phyloP scores from a whole-genome alignment of 2,888 invertebrate species.

The Heliconius sara region DNA sequence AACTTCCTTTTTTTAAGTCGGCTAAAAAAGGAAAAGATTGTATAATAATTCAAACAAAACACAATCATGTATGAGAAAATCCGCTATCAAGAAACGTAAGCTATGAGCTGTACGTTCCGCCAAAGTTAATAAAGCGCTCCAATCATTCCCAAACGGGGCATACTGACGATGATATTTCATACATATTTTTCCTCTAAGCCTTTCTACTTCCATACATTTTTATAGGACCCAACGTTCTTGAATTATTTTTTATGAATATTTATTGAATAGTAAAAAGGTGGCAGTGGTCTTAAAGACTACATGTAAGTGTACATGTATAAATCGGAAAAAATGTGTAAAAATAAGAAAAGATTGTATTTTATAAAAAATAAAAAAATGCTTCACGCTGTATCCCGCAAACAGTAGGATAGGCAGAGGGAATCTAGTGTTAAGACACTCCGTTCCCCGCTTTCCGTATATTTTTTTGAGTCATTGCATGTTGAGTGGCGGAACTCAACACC shows the following conservation, averaged over 20 bases:
- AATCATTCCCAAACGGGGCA: slow-evolving; percentile 11
- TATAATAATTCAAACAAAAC: background rate
- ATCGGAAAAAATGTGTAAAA: background rate
- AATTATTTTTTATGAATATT: background rate
- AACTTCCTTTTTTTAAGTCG: background rate
- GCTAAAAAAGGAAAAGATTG: background rate
- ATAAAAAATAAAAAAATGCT: too few species aligned
- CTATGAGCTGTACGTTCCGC: background rate
- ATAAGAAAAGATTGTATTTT: background rate
- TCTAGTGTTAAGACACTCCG: too few species aligned
- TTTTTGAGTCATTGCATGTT: too few species aligned
- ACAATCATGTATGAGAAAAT: background rate
- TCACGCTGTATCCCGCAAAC: too few species aligned
- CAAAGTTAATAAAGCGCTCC: slow-evolving; percentile 17
- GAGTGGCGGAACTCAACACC: too few species aligned
- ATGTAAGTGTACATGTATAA: background rate
- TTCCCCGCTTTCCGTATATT: too few species aligned
- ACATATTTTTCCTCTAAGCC: slow-evolving; percentile 8
- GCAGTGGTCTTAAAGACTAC: background rate
- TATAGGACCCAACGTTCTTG: background rate
- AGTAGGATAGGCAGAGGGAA: too few species aligned
- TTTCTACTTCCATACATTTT: background rate
- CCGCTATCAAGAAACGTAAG: background rate
- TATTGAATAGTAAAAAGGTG: background rate
- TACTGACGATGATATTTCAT: slow-evolving; percentile 15